Evolutionary conservation across 2,888 invertebrate species (phyloP).

Genomic region (Tetranychus piercei): DNA sequence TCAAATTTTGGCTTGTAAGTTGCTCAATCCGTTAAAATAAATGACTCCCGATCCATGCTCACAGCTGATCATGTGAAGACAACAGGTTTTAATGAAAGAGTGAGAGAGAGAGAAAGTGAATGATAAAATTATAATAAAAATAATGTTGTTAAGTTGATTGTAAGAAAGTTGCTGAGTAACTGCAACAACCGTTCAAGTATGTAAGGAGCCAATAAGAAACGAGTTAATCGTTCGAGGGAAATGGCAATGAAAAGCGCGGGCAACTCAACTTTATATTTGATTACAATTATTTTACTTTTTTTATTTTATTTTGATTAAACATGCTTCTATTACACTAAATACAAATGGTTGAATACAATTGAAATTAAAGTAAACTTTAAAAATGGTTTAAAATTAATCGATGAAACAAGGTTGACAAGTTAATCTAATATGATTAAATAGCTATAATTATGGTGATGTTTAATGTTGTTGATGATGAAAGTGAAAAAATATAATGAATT

Average conservation of each 20-base stretch:
- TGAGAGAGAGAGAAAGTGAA: background rate
- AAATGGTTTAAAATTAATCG: background rate
- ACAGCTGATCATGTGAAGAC: background rate
- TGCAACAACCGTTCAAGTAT: background rate
- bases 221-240: background rate
- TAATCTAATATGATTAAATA: background rate
- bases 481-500: too few species aligned
- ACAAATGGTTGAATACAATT: background rate
- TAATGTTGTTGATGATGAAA: too few species aligned
- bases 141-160: background rate
- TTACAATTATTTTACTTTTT: background rate
- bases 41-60: background rate
- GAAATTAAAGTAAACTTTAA: background rate
- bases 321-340: background rate
- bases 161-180: background rate
- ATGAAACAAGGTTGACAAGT: background rate
- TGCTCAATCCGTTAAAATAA: background rate
- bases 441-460: background rate
- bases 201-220: background rate
- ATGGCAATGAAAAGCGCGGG: background rate
- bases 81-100: background rate
- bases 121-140: background rate
- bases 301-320: background rate
- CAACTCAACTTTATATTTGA: background rate
- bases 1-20: background rate